Conservation (phyloP, 2,797 vertebrate species). For the Pogoniulus pusillus region DNA sequence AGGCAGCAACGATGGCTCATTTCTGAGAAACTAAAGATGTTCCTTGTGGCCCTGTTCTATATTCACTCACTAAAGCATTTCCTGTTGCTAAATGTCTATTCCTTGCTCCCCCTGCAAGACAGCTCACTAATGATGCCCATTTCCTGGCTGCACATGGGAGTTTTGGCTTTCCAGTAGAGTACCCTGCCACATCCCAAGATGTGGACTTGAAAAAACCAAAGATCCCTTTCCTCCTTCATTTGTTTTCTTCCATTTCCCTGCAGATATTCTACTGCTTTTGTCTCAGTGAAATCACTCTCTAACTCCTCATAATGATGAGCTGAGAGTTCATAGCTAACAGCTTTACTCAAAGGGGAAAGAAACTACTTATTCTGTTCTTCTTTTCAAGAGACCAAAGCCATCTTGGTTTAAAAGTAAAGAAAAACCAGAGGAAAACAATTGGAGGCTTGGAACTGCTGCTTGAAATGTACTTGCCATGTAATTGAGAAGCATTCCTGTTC, state of each 20-base stretch:
- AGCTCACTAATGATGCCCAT: slow-evolving; percentile 30
- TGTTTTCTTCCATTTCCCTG: slow-evolving; percentile 39
- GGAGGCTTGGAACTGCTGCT: slow-evolving; percentile 19
- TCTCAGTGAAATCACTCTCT: slow-evolving; percentile 49
- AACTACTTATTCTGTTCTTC: neutral
- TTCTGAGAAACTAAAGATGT: neutral
- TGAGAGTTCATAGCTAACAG: slow-evolving; percentile 63
- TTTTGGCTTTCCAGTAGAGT: neutral
- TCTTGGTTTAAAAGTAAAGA: slow-evolving; percentile 28
- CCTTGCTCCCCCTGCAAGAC: slow-evolving; percentile 11
- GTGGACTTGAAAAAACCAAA: neutral
- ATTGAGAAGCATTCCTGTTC: slow-evolving; percentile 56
- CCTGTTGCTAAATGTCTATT: neutral
- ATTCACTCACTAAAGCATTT: neutral
- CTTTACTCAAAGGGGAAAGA: slow-evolving; percentile 59
- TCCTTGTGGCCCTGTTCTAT: neutral
- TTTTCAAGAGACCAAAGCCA: slow-evolving; percentile 1
- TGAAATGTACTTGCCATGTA: slow-evolving; percentile 39
- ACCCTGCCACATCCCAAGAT: neutral
- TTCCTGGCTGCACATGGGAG: slow-evolving; percentile 5
- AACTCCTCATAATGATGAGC: slow-evolving; percentile 55
- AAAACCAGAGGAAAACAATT: slow-evolving; percentile 14
- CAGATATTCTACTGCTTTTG: slow-evolving; percentile 49
- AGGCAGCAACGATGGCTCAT: neutral
- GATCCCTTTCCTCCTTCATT: neutral